These are phyloP conservation scores for Galeopsomyia nigrocyanea DNA, from an alignment of 2,888 invertebrate genomes.

Conservation along the genomic window DNA sequence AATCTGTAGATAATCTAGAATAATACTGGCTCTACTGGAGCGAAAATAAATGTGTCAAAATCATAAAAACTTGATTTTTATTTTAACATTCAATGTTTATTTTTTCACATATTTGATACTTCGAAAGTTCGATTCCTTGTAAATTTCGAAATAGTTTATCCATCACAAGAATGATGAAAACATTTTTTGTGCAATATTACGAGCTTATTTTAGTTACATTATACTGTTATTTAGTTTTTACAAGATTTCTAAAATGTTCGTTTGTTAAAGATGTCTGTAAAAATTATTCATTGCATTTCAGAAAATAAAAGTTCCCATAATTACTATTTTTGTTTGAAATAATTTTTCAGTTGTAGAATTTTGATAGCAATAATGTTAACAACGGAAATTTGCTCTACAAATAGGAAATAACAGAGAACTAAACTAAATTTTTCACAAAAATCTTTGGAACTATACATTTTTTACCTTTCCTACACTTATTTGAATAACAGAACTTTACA, in stretches of 20 bases:
- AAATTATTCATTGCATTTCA: slow-evolving; percentile 14
- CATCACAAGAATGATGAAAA: slow-evolving; percentile 28
- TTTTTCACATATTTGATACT: slow-evolving; percentile 33
- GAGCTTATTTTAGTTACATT: slow-evolving; percentile 25
- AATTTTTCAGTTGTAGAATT: not conserved
- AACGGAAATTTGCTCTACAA: not conserved
- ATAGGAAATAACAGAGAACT: no score
- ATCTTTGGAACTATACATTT: slow-evolving; percentile 57
- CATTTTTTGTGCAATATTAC: slow-evolving; percentile 29
- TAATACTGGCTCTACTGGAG: no score
- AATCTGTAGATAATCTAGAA: no score
- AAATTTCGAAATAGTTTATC: slow-evolving; percentile 14
- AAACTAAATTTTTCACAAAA: slow-evolving; percentile 43
- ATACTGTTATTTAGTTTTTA: slow-evolving; percentile 34
- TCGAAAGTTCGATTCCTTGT: slow-evolving; percentile 24
- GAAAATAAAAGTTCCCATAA: not conserved
- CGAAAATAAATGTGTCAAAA: no score
- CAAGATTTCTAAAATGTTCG: slow-evolving; percentile 19
- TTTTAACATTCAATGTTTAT: slow-evolving; percentile 38
- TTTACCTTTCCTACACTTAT: slow-evolving; percentile 34
- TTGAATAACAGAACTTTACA: slow-evolving; percentile 46
- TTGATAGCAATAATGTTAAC: not conserved
- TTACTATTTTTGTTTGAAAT: not conserved
- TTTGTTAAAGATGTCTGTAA: not conserved
- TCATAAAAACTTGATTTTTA: slow-evolving; percentile 2